Conservation (phyloP, 2,888 invertebrate species). For the Drosophila melanosoma region DNA sequence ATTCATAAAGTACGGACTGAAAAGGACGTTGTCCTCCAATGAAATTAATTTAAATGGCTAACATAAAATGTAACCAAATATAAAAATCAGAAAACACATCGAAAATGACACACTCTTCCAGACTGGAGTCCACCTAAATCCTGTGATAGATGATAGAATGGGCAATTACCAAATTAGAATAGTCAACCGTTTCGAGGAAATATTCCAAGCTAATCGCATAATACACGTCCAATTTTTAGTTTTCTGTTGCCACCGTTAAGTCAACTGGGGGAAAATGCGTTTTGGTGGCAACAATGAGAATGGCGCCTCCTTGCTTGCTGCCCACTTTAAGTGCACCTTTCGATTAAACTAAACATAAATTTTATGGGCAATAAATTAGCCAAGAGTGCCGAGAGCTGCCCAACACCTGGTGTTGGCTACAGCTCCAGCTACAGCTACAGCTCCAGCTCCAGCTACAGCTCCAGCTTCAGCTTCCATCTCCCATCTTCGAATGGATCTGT, state of each 20-base stretch:
- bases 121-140: background rate
- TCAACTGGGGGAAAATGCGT: slow-evolving; percentile 3
- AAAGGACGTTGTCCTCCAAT: background rate
- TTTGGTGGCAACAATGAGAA: background rate
- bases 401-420: slow-evolving; percentile 64
- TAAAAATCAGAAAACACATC: background rate
- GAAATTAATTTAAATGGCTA: accelerated
- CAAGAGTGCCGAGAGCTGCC: slow-evolving; percentile 46
- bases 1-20: background rate
- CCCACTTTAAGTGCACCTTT: slow-evolving; percentile 66
- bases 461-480: background rate
- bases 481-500: slow-evolving; percentile 6
- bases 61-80: background rate
- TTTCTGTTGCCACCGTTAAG: slow-evolving; percentile 6
- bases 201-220: slow-evolving; percentile 15
- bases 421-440: background rate
- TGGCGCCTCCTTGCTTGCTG: slow-evolving; percentile 31
- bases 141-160: slow-evolving; percentile 46
- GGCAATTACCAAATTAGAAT: slow-evolving; percentile 46
- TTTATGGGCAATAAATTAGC: slow-evolving; percentile 78
- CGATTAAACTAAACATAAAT: slow-evolving; percentile 82
- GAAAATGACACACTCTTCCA: too few species aligned
- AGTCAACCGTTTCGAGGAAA: slow-evolving; percentile 31
- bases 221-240: slow-evolving; percentile 8
- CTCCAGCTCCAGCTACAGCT: background rate